Evolutionary conservation across 2,888 invertebrate genomes (phyloP), one percentile per base, ranked within the genome.

Genomic region (Latheticus oryzae): DNA sequence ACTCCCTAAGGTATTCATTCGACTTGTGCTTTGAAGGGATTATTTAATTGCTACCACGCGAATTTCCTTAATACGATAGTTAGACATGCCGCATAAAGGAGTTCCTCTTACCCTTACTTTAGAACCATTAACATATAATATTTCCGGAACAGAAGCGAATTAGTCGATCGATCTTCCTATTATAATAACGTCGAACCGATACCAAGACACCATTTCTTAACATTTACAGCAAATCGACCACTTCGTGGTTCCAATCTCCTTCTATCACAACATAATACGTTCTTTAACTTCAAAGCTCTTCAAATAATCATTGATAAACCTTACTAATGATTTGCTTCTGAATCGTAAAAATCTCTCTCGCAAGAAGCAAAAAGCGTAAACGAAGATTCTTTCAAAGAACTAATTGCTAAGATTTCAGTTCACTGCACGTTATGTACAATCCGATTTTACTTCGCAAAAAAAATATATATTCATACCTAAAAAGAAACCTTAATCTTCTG

Each of bases 1-100:
- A 74, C 73, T 77, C 78, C 78, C 78, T 53, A 63, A 74, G 76
- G 78, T 74, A 77, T 77, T 76, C 75, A 74, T 75, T 74, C 72
- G 71, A 70, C 73, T 77, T 72, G 67, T 74, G 77, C 79, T 79
- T 79, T 79, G 79, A 79, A 76, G 78, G 79, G 79, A 79, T 79
- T 79, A 79, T 78, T 77, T 78, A 77, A 77, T 77, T 78, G 76
- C 75, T 73, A 71, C 71, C 70, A 72, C 74, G 74, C 71, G 75
- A 76, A 76, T 77, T 76, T 77, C 74, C 77, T 77, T 76, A 77
- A 78, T 77, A 75, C 76, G 75, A 72, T 76, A 76, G 77, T 76
- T 76, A 76, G 74, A 75, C 72, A 67, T 68, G 65, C 67, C 64
- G 68, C 73, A 76, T 77, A 78, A 78, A 77, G 78, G 76, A 77